Percentiles rank a stretch among this genome's conserved stretches.
phyloP scores from a whole-genome alignment of 2,113 vertebrate genomes.

The Zeus faber region DNA sequence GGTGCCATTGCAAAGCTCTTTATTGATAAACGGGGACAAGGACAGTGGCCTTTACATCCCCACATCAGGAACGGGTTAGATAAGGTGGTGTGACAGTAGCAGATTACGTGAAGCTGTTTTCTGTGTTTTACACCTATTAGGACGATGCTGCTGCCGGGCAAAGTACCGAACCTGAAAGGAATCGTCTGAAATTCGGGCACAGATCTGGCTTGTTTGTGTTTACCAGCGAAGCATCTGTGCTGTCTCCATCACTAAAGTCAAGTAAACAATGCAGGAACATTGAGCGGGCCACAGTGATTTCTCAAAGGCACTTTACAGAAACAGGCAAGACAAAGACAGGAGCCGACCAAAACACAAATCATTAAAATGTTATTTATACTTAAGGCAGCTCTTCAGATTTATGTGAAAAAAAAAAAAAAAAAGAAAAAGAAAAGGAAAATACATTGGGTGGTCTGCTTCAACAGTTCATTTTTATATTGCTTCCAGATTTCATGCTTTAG shows the following conservation, averaged over 20 bases:
- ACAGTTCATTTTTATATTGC: too few species aligned
- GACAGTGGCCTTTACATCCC: constrained; percentile 30
- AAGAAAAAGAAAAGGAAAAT: background rate
- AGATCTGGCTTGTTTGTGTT: too few species aligned
- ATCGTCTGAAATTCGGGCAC: too few species aligned
- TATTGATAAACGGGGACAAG: constrained; percentile 49
- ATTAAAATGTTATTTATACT: too few species aligned
- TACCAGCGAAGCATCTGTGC: too few species aligned
- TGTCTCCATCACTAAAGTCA: constrained; percentile 47
- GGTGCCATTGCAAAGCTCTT: constrained; percentile 64
- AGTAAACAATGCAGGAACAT: constrained; percentile 34
- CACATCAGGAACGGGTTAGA: constrained; percentile 26
- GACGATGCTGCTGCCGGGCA: background rate
- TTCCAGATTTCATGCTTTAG: constrained; percentile 10
- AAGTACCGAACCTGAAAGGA: too few species aligned
- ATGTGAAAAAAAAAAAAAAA: too few species aligned
- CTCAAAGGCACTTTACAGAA: constrained; percentile 55
- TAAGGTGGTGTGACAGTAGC: constrained; percentile 21
- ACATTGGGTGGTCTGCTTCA: background rate
- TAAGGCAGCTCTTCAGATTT: too few species aligned
- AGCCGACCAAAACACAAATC: constrained; percentile 6
- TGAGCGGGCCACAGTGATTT: constrained; percentile 29
- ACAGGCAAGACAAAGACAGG: constrained; percentile 11
- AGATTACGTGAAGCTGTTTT: constrained; percentile 10
- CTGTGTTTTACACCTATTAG: background rate